Evolutionary conservation across 2,888 invertebrate genomes (phyloP).

Genomic region (Amiota communis): DNA sequence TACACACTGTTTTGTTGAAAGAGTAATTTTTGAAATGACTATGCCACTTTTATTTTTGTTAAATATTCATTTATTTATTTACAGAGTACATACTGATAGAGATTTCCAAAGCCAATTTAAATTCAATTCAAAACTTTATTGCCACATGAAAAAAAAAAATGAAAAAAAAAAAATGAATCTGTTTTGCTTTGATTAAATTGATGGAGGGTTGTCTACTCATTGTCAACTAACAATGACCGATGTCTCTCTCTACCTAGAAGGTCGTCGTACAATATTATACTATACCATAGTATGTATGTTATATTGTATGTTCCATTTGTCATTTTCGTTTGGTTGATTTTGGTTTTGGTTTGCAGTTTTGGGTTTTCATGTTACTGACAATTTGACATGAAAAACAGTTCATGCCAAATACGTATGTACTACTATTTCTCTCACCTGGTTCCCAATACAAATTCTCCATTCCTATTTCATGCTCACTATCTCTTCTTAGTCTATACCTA

Average conservation of each 20-base stretch:
- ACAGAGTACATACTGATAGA: too few species aligned
- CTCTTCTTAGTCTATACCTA: too few species aligned
- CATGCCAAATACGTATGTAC: not conserved
- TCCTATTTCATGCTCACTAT: too few species aligned
- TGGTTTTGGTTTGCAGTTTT: conserved; percentile 1
- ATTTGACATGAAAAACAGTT: conserved; percentile 12
- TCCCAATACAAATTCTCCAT: too few species aligned
- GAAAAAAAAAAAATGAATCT: not conserved
- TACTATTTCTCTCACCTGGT: not conserved
- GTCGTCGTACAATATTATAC: too few species aligned
- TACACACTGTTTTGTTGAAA: conserved; percentile 17
- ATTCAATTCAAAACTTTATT: conserved; percentile 19
- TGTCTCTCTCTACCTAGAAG: too few species aligned
- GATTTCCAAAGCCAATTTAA: not conserved
- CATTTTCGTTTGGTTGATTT: not conserved
- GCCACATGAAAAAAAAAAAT: not conserved
- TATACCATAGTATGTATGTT: too few species aligned
- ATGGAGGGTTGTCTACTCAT: conserved; percentile 7
- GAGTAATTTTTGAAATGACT: not conserved
- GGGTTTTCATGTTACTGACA: conserved; percentile 16
- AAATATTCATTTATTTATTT: too few species aligned
- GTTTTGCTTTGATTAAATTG: conserved; percentile 14
- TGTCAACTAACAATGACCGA: not conserved
- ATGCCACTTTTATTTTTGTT: not conserved
- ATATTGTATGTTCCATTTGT: not conserved